A percentile compares a stretch with the other conserved stretches of the same genome.
Evolutionary conservation across 2,888 invertebrate species (phyloP).

Genomic region (Acrocyrtus sp.): DNA sequence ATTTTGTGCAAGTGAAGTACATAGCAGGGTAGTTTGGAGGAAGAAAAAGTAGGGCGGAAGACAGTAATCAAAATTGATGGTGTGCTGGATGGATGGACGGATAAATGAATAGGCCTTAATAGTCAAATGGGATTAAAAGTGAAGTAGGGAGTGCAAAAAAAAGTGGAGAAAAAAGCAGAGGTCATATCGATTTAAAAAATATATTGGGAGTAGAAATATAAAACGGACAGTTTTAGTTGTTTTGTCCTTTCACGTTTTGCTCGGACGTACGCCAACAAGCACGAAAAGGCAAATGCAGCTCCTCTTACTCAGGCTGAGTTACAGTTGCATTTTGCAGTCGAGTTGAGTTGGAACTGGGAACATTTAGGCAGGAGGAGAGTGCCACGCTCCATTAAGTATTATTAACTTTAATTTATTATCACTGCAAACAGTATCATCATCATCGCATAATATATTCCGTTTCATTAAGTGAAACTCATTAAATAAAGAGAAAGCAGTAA

Average conservation of each 20-base stretch:
- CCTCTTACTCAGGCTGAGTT: neutral
- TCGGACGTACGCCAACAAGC: neutral
- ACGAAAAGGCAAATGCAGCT: neutral
- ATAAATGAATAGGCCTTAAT: neutral
- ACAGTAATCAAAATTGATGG: conserved; percentile 43
- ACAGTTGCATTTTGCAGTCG: neutral
- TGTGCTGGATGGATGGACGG: neutral
- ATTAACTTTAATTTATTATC: no score
- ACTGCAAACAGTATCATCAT: no score
- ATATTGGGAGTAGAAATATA: no score
- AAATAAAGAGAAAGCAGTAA: neutral
- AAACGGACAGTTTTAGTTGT: no score
- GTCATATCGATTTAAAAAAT: conserved; percentile 15
- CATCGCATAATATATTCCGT: no score
- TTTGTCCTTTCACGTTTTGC: neutral
- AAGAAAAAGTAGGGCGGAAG: conserved; percentile 13
- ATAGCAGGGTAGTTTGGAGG: neutral
- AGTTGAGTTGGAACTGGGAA: neutral
- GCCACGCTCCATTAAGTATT: no score
- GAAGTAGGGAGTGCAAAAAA: neutral
- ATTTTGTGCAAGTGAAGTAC: no score
- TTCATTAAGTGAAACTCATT: neutral
- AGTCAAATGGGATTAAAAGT: conserved; percentile 1
- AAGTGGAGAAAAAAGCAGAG: neutral
- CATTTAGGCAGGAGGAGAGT: no score